A percentile compares a stretch with the other conserved stretches of the same genome.
phyloP scores from a whole-genome alignment of 1,140 invertebrate genomes.

The Goniozus legneri region DNA sequence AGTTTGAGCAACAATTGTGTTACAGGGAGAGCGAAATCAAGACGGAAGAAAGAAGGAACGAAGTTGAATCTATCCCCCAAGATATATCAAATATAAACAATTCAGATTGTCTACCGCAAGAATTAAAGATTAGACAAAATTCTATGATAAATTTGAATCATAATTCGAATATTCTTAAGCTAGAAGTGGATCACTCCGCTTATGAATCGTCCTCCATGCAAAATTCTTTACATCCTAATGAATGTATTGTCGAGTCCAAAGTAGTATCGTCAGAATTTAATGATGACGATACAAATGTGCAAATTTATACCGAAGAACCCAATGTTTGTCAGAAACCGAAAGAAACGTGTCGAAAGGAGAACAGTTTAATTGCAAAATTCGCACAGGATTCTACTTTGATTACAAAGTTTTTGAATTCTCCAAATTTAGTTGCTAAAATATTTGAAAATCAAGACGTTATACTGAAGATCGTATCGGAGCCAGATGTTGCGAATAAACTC shows the following conservation, averaged over 20 bases:
- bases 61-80: no score
- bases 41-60: constrained; percentile 6
- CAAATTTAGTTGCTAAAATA: constrained; percentile 37
- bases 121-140: not conserved
- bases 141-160: not conserved
- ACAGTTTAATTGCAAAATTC: constrained; percentile 21
- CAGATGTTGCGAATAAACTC: constrained; percentile 29
- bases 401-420: constrained; percentile 35
- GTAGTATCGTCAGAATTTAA: constrained; percentile 2
- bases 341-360: constrained; percentile 19
- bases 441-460: constrained; percentile 39
- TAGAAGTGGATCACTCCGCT: not conserved
- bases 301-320: constrained; percentile 7
- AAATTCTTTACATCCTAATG: constrained; percentile 1
- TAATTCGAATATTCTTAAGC: not conserved
- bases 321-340: constrained; percentile 23
- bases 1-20: not conserved
- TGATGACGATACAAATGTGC: not conserved
- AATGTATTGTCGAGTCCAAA: constrained; percentile 1
- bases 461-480: constrained; percentile 40
- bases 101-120: not conserved
- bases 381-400: constrained; percentile 24
- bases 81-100: not conserved
- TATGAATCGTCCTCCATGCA: not conserved
- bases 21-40: not conserved